A percentile compares a stretch with the other conserved stretches of the same genome.
Evolutionary conservation across 2,797 vertebrate species (phyloP).

Genomic region (Prionace glauca): DNA sequence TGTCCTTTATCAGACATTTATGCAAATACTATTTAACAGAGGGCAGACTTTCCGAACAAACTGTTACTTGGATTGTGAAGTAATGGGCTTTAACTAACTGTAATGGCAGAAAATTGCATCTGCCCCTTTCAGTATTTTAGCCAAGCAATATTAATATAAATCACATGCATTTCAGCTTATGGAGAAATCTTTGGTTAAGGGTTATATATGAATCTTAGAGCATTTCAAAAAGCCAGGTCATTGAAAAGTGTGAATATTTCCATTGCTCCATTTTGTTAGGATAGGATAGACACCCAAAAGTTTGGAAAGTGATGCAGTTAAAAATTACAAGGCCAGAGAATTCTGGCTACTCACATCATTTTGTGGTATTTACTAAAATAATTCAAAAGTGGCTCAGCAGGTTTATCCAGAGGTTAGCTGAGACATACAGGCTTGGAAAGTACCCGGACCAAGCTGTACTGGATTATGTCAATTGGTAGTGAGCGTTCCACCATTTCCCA

Average conservation of each 20-base stretch:
- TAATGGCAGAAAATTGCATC: background rate
- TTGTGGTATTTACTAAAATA: no score
- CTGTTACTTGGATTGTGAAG: background rate
- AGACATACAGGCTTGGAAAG: background rate
- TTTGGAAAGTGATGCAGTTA: background rate
- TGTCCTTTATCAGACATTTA: background rate
- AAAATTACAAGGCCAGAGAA: background rate
- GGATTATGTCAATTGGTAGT: background rate
- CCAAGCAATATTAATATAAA: background rate
- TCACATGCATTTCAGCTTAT: background rate
- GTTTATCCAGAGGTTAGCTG: background rate
- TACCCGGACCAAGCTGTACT: background rate
- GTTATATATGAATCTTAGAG: background rate
- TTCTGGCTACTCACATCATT: background rate
- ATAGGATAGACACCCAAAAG: background rate
- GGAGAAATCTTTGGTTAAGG: background rate
- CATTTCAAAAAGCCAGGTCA: slow-evolving; percentile 34
- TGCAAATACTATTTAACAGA: background rate
- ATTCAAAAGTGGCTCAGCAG: background rate
- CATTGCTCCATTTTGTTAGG: slow-evolving; percentile 47
- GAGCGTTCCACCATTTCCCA: no score
- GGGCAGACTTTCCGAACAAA: background rate
- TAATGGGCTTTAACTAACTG: background rate
- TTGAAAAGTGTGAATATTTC: slow-evolving; percentile 35
- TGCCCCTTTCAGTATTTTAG: background rate